Evolutionary conservation across 2,113 vertebrate species (phyloP), one percentile per base, ranked within the genome.

Genomic region (Chaetops frenatus): DNA sequence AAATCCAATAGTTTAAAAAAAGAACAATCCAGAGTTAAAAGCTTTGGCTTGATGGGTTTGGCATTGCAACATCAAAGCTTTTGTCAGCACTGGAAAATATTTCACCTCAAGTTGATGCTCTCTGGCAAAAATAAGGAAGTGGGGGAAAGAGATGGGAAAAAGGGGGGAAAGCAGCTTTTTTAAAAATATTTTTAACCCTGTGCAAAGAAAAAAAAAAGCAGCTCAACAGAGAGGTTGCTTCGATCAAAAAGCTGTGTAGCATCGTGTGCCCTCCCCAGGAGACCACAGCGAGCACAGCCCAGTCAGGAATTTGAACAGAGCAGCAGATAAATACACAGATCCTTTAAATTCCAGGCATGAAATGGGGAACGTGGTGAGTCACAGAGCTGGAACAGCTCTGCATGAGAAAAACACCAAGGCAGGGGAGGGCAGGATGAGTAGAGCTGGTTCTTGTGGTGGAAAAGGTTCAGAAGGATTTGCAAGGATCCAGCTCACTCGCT

Each of bases 1-100:
- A 81, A 94, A 94, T 84, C 66, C 94, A 91, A 90, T 95, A 92
- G 64, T 84, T 80, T 17, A 54, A 56, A 73, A 79, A 90, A 92
- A 88, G 81, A 95, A 93, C 85, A 92, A 81, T 54, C 82, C 65
- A 8, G 50, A 93, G 90, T 92, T 96, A 95, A 97, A 97, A 96
- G 95, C 94, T 88, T 86, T 91, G 92, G 31, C 76, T 92, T 70
- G 73, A 90, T 9, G 42, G 88, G 54, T 94, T 82, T 71, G 60
- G 87, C 88, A 96, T 94, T 86, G 53, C 35, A 90, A 64, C 94
- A 86, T 92, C 96, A 95, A 90, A 97, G 91, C 95, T 94, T 92
- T 50, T 92, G 92, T 95, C 95, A 97, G 95, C 91, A 22, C 78
- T 65, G 40, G 95, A 96, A 95, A 94, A 92, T 97, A 92, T 95